Evolutionary conservation across 2,888 invertebrate species (phyloP), one percentile per base, ranked within the genome.

Genomic region (Rhaphigaster nebulosa): DNA sequence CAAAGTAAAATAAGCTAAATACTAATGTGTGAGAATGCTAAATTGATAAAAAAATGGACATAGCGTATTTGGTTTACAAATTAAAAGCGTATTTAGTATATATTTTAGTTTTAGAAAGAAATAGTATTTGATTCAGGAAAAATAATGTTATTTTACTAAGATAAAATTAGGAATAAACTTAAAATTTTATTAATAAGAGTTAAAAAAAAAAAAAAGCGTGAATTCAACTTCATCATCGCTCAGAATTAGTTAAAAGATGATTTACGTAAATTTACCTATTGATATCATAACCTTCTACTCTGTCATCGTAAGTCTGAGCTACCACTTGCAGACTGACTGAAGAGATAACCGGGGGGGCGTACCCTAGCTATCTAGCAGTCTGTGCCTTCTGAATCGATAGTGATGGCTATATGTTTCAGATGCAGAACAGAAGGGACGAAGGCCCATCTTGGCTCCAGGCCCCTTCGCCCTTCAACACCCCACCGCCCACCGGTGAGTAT

Each of bases 391-490:
- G 45, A 84, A 84, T 84, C 84, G 84, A 84, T 84, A 84, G 84
- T 84, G 26, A 84, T 84, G 41, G 13, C 84, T 88, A 26, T 88
- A 29, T 88, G 88, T 60, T 88, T 38, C 88, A 88, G 88, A 88
- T 88, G 56, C 88, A 88, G 88, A 88, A 41, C 56, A 54, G 70
- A 70, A 89, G 89, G 34, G 89, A 89, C 50, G 80, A 70, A 45
- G 50, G 65, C n/a, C 50, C 89, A 4, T 60, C 89, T 70, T 89
- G 89, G 89, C 65, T 89, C 89, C 89, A 89, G 34, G 87, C 80
- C 18, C 88, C 91, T 41, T 91, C 91, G 38, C 91, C 91, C 41
- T 91, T 91, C 90, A 91, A 91, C 90, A 91, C 91, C 5, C 91
- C 91, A 13, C 91, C 91, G 29, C 91, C 91, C 45, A 91, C 90